phyloP scores from a whole-genome alignment of 1,140 invertebrate species.

The Archivesica marissinica region DNA sequence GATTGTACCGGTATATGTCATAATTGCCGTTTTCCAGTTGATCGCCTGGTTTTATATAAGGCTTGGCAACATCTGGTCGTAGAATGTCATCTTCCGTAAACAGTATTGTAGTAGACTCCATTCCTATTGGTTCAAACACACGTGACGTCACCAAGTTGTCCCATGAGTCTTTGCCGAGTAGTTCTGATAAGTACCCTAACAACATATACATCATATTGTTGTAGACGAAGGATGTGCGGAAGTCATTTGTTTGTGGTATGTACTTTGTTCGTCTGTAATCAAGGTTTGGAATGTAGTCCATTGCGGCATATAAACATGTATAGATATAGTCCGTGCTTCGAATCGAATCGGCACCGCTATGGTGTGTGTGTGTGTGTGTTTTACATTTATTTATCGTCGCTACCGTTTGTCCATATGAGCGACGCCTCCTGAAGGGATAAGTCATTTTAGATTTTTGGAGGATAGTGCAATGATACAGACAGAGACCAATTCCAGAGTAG shows the following conservation, averaged over 20 bases:
- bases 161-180: slow-evolving; percentile 62
- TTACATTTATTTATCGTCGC: too few species aligned
- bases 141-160: slow-evolving; percentile 62
- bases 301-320: too few species aligned
- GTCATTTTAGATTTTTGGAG: too few species aligned
- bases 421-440: too few species aligned
- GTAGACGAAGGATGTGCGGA: slow-evolving; percentile 64
- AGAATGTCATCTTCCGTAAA: slow-evolving; percentile 6
- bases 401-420: too few species aligned
- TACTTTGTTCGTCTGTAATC: slow-evolving; percentile 71
- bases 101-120: slow-evolving; percentile 65
- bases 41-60: slow-evolving; percentile 22
- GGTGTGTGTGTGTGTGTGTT: too few species aligned
- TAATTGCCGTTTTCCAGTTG: slow-evolving; percentile 18
- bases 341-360: too few species aligned
- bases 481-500: too few species aligned
- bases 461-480: too few species aligned
- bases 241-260: slow-evolving; percentile 42
- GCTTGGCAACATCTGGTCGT: slow-evolving; percentile 49
- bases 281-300: too few species aligned
- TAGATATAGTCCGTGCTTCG: too few species aligned
- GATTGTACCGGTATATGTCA: slow-evolving; percentile 44
- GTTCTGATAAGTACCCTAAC: slow-evolving; percentile 68
- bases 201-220: slow-evolving; percentile 74
- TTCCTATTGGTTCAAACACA: slow-evolving; percentile 69